phyloP scores from a whole-genome alignment of 2,113 vertebrate genomes.

The Nanorana parkeri region DNA sequence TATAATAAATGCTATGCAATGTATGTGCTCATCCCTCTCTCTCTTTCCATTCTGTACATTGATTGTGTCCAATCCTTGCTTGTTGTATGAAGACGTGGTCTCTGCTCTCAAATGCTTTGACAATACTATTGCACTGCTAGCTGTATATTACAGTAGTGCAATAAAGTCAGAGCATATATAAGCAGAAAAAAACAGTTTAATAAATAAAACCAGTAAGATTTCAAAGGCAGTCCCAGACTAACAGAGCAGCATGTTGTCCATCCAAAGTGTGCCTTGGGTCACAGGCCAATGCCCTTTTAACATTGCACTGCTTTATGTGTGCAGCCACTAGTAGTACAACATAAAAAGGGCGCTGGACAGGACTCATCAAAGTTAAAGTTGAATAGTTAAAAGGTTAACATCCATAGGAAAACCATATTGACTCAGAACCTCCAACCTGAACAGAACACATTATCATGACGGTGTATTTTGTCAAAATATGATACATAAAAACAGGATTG shows the following conservation, averaged over 20 bases:
- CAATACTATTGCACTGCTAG: constrained; percentile 99
- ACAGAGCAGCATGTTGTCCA: not conserved
- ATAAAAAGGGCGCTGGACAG: constrained; percentile 84
- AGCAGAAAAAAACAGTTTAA: constrained; percentile 72
- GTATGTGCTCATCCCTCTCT: constrained; percentile 18
- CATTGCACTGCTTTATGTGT: constrained; percentile 82
- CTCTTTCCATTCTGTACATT: not conserved
- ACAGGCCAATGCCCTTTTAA: constrained; percentile 86
- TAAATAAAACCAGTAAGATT: constrained; percentile 24
- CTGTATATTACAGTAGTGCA: constrained; percentile 97
- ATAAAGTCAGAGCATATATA: constrained; percentile 96
- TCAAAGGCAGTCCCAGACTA: not conserved
- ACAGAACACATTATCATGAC: too few relatives aligned
- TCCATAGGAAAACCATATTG: not conserved
- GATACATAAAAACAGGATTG: too few relatives aligned
- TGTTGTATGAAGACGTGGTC: constrained; percentile 53
- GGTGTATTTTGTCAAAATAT: too few relatives aligned
- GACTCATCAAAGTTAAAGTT: constrained; percentile 14
- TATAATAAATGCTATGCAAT: constrained; percentile 12
- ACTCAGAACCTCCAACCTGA: too few relatives aligned
- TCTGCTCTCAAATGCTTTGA: constrained; percentile 95
- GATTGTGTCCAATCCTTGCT: not conserved
- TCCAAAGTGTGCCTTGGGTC: constrained; percentile 61
- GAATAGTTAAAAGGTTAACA: not conserved
- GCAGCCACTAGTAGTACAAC: constrained; percentile 80